Percentiles rank a stretch among this genome's conserved stretches.
These are phyloP conservation scores for Drosophila robusta DNA, from an alignment of 2,888 invertebrate genomes.

Conservation along the genomic window DNA sequence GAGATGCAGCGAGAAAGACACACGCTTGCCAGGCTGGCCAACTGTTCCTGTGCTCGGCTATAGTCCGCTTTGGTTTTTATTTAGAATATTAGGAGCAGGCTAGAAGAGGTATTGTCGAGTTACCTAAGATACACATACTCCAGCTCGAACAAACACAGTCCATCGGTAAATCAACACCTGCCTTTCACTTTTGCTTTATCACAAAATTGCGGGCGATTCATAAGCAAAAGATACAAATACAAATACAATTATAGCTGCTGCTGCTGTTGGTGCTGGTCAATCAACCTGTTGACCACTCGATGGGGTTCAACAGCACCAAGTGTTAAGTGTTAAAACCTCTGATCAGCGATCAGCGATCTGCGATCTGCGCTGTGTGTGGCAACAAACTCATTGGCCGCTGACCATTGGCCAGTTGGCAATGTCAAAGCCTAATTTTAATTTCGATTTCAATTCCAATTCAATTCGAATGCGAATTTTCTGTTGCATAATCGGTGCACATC, in stretches of 20 bases:
- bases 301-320: constrained; percentile 13
- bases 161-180: constrained; percentile 22
- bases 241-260: constrained; percentile 10
- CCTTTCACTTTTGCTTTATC: constrained; percentile 45
- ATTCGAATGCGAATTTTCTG: constrained; percentile 11
- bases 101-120: too few relatives aligned
- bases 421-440: constrained; percentile 32
- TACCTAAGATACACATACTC: background rate
- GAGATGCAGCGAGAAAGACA: constrained; percentile 14
- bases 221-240: constrained; percentile 20
- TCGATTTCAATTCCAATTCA: constrained; percentile 3
- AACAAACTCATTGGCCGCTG: background rate
- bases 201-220: constrained; percentile 13
- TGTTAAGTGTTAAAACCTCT: constrained; percentile 31
- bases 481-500: constrained; percentile 22
- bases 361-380: constrained; percentile 16
- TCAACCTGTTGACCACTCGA: constrained; percentile 46
- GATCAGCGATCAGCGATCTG: constrained; percentile 7
- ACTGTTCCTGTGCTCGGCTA: constrained; percentile 3
- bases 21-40: background rate
- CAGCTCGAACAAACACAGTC: constrained; percentile 5
- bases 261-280: constrained; percentile 38
- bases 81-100: background rate
- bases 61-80: background rate
- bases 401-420: constrained; percentile 17